Evolutionary conservation across 1,140 invertebrate species (phyloP).

Genomic region (Eubasilissa regina): DNA sequence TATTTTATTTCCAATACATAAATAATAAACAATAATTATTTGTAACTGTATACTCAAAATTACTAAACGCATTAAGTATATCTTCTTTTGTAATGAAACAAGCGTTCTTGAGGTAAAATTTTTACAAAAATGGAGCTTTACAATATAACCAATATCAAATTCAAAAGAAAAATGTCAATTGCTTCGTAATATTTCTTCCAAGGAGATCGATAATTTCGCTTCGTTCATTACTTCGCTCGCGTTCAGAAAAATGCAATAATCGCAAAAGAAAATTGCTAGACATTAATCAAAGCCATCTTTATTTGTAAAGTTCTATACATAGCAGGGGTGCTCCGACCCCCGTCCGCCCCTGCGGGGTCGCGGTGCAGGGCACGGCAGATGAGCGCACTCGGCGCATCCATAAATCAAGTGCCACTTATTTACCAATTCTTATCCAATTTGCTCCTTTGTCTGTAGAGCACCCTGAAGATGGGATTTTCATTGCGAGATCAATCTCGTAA

Average conservation of each 20-base stretch:
- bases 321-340: conserved; percentile 7
- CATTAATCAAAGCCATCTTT: conserved; percentile 42
- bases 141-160: too few species aligned
- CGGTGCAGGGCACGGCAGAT: neutral
- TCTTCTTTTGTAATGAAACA: too few species aligned
- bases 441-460: conserved; percentile 54
- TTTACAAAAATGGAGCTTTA: too few species aligned
- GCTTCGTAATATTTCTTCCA: too few species aligned
- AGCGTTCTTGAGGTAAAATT: too few species aligned
- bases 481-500: conserved; percentile 39
- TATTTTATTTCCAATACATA: too few species aligned
- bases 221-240: neutral
- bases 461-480: conserved; percentile 50
- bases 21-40: too few species aligned
- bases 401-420: conserved; percentile 59
- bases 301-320: conserved; percentile 40
- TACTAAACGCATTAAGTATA: too few species aligned
- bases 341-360: neutral
- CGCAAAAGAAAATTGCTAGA: conserved; percentile 30
- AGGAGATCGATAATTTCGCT: neutral
- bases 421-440: conserved; percentile 60
- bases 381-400: conserved; percentile 53
- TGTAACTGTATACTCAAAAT: too few species aligned
- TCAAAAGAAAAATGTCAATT: too few species aligned
- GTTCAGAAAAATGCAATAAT: conserved; percentile 25